These are phyloP conservation scores for Melanotus villosus DNA, from an alignment of 2,888 invertebrate genomes.

Conservation along the genomic window DNA sequence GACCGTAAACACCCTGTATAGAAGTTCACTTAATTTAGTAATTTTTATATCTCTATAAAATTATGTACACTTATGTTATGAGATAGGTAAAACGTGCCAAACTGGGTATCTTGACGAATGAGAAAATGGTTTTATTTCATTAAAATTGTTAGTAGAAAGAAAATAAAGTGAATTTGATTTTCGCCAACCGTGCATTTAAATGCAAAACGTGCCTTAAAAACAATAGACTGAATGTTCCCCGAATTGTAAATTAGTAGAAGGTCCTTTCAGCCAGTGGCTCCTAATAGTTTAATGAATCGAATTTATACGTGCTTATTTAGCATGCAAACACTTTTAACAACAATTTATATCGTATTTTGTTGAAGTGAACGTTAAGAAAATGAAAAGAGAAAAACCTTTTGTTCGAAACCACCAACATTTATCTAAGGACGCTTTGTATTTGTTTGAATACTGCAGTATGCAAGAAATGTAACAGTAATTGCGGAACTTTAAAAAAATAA, in stretches of 20 bases:
- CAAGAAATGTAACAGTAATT: conserved; percentile 38
- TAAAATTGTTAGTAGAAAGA: conserved; percentile 19
- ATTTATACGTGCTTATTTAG: background rate
- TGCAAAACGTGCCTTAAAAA: conserved; percentile 43
- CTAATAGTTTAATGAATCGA: conserved; percentile 25
- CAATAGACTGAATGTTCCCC: conserved; percentile 36
- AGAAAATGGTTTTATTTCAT: conserved; percentile 13
- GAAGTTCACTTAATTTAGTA: no score
- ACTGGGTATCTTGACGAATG: background rate
- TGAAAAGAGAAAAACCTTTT: background rate
- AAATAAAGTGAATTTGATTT: conserved; percentile 33
- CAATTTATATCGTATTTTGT: background rate
- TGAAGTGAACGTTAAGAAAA: background rate
- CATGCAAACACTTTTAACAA: background rate
- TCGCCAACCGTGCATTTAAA: conserved; percentile 39
- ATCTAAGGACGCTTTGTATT: background rate
- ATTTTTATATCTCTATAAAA: conserved; percentile 9
- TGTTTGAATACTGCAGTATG: conserved; percentile 35
- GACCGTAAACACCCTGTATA: no score
- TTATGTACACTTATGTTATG: background rate
- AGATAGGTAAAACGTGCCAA: background rate
- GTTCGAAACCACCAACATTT: no score
- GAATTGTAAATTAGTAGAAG: conserved; percentile 36
- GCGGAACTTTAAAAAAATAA: conserved; percentile 40
- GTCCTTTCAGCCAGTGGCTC: conserved; percentile 30